phyloP scores from a whole-genome alignment of 2,888 invertebrate genomes.

The Phyto melanocephala region DNA sequence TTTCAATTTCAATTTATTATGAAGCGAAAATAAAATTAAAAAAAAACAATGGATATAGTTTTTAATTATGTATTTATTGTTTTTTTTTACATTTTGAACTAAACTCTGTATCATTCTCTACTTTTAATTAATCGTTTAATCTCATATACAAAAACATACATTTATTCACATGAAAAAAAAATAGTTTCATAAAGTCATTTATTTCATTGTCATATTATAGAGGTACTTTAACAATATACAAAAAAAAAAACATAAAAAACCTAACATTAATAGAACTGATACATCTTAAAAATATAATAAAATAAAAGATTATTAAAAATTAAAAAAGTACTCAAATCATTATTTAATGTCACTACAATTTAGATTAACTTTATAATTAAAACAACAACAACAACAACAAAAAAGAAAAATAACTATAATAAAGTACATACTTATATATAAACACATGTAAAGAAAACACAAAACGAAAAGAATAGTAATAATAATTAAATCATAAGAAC shows the following conservation, averaged over 20 bases:
- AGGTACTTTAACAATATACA: conserved; percentile 17
- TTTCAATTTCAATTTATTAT: conserved; percentile 35
- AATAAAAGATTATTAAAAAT: conserved; percentile 27
- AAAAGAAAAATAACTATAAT: conserved; percentile 19
- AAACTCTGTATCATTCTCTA: too few relatives aligned
- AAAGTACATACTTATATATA: conserved; percentile 31
- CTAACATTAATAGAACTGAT: conserved; percentile 67
- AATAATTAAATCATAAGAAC: conserved; percentile 51
- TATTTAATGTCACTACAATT: conserved; percentile 59
- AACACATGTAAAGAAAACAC: conserved; percentile 58
- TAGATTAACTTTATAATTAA: conserved; percentile 46
- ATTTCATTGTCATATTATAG: conserved; percentile 22
- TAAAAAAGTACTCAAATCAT: conserved; percentile 55
- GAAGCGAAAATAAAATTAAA: neutral
- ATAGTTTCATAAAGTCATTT: conserved; percentile 7
- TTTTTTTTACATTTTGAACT: too few relatives aligned
- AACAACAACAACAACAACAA: conserved; percentile 10
- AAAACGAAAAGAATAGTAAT: conserved; percentile 42
- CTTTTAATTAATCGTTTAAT: neutral
- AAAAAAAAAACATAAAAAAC: conserved; percentile 28
- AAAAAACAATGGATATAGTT: neutral
- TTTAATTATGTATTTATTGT: neutral
- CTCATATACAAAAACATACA: neutral
- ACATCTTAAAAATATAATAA: conserved; percentile 56
- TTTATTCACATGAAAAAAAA: neutral